phyloP scores from a whole-genome alignment of 1,140 invertebrate genomes.

The Anastrepha obliqua region DNA sequence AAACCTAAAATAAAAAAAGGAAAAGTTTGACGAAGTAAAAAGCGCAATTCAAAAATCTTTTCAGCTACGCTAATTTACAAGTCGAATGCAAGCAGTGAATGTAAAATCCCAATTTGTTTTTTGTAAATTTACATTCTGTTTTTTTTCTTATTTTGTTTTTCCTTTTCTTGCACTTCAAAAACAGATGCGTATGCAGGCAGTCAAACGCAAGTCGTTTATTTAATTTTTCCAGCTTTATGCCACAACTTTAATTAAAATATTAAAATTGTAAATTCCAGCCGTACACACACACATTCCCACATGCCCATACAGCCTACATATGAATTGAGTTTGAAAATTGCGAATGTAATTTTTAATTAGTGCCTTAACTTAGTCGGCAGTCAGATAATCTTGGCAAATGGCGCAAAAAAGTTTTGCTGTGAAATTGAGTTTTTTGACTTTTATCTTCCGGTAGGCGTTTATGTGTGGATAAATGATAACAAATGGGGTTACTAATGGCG shows the following conservation, averaged over 20 bases:
- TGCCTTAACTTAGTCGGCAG: conserved; percentile 22
- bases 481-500: neutral
- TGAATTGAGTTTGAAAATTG: neutral
- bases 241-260: conserved; percentile 50
- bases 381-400: neutral
- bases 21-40: neutral
- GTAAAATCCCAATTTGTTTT: neutral
- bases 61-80: conserved; percentile 21
- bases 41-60: conserved; percentile 18
- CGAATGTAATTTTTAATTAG: conserved; percentile 54
- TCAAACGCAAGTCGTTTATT: neutral
- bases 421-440: conserved; percentile 7
- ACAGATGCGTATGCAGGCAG: neutral
- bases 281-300: neutral
- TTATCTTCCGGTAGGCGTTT: neutral
- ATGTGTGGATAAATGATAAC: neutral
- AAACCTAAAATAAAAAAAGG: neutral
- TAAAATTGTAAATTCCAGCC: conserved; percentile 42
- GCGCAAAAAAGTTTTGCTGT: neutral
- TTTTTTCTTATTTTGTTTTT: neutral
- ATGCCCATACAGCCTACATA: too few relatives aligned
- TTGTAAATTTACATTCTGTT: neutral
- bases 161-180: neutral
- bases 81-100: neutral
- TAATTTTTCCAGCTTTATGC: conserved; percentile 15